phyloP scores from a whole-genome alignment of 1,140 invertebrate species.

The Drosophila malerkotliana region DNA sequence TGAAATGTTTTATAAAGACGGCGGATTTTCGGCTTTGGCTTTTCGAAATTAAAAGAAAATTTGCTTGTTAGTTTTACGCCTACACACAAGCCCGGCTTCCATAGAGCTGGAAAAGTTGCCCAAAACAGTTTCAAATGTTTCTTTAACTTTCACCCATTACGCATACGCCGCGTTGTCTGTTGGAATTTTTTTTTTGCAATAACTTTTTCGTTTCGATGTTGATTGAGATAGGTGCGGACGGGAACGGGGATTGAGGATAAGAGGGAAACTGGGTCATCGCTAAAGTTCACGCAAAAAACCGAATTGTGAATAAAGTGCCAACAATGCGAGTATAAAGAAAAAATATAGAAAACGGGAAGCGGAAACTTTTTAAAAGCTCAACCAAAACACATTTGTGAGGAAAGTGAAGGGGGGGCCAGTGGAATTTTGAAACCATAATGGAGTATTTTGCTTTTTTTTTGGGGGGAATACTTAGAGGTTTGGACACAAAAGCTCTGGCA shows the following conservation, averaged over 20 bases:
- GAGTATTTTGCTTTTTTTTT: constrained; percentile 32
- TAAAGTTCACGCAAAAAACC: constrained; percentile 33
- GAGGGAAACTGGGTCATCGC: constrained; percentile 43
- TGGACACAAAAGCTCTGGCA: constrained; percentile 40
- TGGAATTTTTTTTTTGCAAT: constrained; percentile 13
- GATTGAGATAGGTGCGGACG: not conserved
- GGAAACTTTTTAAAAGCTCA: constrained; percentile 54
- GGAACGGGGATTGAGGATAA: not conserved
- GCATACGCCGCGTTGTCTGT: constrained; percentile 73
- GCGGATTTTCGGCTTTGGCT: constrained; percentile 17
- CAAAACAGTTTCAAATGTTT: constrained; percentile 26
- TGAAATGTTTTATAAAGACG: constrained; percentile 34
- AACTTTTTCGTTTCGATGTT: constrained; percentile 16
- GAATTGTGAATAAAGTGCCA: constrained; percentile 48
- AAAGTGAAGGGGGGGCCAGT: constrained; percentile 4
- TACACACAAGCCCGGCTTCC: not conserved
- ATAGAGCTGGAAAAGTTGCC: constrained; percentile 29
- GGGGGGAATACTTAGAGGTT: constrained; percentile 15
- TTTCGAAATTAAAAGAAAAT: constrained; percentile 73
- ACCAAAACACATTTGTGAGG: constrained; percentile 32
- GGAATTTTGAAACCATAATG: constrained; percentile 33
- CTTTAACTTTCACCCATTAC: constrained; percentile 59
- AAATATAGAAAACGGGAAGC: constrained; percentile 42
- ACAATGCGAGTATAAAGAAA: constrained; percentile 31
- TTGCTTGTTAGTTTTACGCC: constrained; percentile 47